These are phyloP conservation scores for Leucopternis melanops DNA, from an alignment of 2,113 vertebrate species.

Conservation along the genomic window DNA sequence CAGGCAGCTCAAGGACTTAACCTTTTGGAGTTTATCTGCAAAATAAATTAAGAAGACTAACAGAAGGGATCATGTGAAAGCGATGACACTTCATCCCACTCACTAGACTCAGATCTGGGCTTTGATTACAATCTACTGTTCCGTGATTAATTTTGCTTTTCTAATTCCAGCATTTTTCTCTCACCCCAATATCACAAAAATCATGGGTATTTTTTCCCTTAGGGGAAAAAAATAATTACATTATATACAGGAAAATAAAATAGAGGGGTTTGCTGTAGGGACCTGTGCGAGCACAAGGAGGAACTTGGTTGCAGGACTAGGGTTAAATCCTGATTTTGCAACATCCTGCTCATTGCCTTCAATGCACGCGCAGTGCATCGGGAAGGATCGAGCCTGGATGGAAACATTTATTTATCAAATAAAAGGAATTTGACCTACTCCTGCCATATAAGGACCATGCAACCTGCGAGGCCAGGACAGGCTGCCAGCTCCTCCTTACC, in stretches of 20 bases:
- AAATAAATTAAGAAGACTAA: not conserved
- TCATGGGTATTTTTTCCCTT: not conserved
- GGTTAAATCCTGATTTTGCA: not conserved
- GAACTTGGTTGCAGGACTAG: not conserved
- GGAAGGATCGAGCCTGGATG: not conserved
- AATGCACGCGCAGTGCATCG: rapidly evolving
- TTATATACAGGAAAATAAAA: not conserved
- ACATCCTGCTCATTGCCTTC: not conserved
- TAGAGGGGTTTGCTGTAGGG: not conserved
- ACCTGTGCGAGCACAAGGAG: rapidly evolving
- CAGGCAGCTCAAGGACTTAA: slow-evolving; percentile 38
- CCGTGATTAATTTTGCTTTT: not conserved
- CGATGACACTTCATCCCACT: not conserved
- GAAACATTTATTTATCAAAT: not conserved
- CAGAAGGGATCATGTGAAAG: not conserved
- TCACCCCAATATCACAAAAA: not conserved
- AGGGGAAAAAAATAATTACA: not conserved
- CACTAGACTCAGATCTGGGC: not conserved
- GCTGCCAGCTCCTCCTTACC: not conserved
- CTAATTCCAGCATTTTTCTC: not conserved
- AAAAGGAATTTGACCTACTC: not conserved
- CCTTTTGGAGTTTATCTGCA: not conserved
- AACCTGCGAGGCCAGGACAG: rapidly evolving
- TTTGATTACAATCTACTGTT: not conserved
- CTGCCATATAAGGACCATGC: not conserved